Evolutionary conservation across 2,113 vertebrate genomes (phyloP), one percentile per base, ranked within the genome.

Genomic region (Glareola pratincola): DNA sequence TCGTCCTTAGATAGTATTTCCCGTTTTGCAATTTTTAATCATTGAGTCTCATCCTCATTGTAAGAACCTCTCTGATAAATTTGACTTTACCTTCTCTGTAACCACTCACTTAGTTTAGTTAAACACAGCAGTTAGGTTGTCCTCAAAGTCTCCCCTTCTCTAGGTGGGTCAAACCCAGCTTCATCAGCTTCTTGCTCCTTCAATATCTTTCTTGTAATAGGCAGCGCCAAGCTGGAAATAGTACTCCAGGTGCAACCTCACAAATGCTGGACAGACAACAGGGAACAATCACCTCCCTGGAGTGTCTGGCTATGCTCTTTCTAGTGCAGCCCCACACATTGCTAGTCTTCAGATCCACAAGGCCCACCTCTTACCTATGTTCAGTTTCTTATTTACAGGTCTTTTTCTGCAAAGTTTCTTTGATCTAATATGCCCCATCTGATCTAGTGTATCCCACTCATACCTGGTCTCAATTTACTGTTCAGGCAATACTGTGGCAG

Each of bases 281-380:
- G 74, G 66, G 41, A 66, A 56, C 10, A 76, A n/a, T 13, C 17
- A 17, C 8, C 9, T 53, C 17, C 57, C 48, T 53, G 16, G 45
- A 6, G 64, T 48, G 50, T 4, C 15, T 75, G 30, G 17, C 24
- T 68, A 6, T 32, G 12, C 0, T 67, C 53, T 59, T 39, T 36
- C 37, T 24, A 45, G 72, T 50, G 43, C 26, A 56, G 19, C 8
- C 51, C 22, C 34, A 59, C 13, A 18, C 15, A 73, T 21, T 17
- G 5, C 26, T 47, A 79, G 13, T 7, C 8, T 71, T 57, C n/a
- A 74, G 13, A 29, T 75, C 48, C 74, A 20, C 47, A 83, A 14
- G 0, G 2, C n/a, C 14, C 10, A 62, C 17, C 19, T 7, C 21
- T 32, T 15, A 18, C 22, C 59, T 21, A 32, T 0, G 1, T 64